These are phyloP conservation scores for Neuroscelio doddi DNA, from an alignment of 2,888 invertebrate genomes.

Conservation along the genomic window DNA sequence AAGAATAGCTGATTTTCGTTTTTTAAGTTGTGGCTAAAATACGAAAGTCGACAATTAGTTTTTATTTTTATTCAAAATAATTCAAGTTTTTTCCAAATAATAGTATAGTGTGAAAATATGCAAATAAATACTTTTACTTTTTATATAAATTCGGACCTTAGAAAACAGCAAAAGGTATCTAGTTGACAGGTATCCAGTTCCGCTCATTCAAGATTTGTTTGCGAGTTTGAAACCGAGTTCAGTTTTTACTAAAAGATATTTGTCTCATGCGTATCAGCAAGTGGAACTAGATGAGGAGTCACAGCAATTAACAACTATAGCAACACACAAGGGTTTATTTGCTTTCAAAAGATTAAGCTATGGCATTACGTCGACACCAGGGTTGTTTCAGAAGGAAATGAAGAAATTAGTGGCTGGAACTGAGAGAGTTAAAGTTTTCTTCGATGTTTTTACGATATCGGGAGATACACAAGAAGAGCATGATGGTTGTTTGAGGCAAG, in stretches of 20 bases:
- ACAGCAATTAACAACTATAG: slow-evolving; percentile 52
- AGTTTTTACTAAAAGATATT: slow-evolving; percentile 55
- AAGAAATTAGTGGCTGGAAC: too few species aligned
- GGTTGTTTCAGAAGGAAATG: slow-evolving; percentile 58
- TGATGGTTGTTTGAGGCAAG: slow-evolving; percentile 49
- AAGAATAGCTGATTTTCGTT: too few species aligned
- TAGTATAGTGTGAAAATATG: too few species aligned
- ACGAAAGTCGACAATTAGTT: too few species aligned
- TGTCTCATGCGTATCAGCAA: slow-evolving; percentile 62
- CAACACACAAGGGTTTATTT: slow-evolving; percentile 63
- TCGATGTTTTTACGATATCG: slow-evolving; percentile 66
- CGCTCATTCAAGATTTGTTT: slow-evolving; percentile 41
- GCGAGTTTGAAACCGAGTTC: slow-evolving; percentile 36
- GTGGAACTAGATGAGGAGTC: slow-evolving; percentile 55
- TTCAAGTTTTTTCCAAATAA: too few species aligned
- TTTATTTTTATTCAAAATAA: too few species aligned
- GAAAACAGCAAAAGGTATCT: too few species aligned
- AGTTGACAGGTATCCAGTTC: slow-evolving; percentile 50
- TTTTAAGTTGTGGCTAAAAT: too few species aligned
- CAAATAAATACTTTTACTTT: too few species aligned
- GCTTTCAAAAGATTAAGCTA: slow-evolving; percentile 51
- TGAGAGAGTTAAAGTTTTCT: slow-evolving; percentile 61
- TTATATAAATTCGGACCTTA: too few species aligned
- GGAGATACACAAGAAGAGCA: slow-evolving; percentile 56
- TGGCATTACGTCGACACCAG: slow-evolving; percentile 47